Base-by-base conservation (phyloP, 2,888 invertebrate genomes). In the Cantharis lateralis region DNA sequence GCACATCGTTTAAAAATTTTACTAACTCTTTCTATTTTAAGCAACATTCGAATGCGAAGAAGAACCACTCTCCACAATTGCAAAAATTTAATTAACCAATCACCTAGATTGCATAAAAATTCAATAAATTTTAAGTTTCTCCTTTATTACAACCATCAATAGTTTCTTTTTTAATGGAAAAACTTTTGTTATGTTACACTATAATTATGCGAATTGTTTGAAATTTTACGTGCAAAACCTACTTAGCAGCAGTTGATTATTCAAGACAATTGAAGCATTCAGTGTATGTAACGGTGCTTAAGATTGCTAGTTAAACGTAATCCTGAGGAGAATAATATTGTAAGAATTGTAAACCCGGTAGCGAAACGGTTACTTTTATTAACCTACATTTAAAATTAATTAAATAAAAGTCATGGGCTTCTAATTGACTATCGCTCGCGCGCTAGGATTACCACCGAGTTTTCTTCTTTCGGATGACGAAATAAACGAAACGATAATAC, bases 301-400 rank as follows among this genome's bases (percentile, higher is more conserved):
- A 26, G 63, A 20, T 74, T 62, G 18, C 69, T 20, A 69, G 68
- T 70, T 62, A 28, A 68, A 66, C 68, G 73, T 62, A 68, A 26
- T 72, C 73, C 73, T 73, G 73, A 74, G 32, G 20, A 61, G 63
- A 70, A 70, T 32, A 32, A 13, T 70, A 70, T 61, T 72, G 61
- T 75, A 72, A 70, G 63, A 75, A 72, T 75, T 68, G 70, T 70
- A 62, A 77, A 74, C 75, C 78, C 75, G 78, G 78, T 75, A 78
- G 75, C 70, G 16, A 70, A 66, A 72, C 74, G 72, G 66, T 72
- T 48, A 70, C 71, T 72, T 70, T 71, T 77, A 78, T 78, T 78
- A 78, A 78, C 78, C 78, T 75, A 78, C 75, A 78, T 78, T 72
- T 78, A 48, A 48, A 48, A n/a, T 48, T 48, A 48, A 48, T 48